Evolutionary conservation across 2,888 invertebrate genomes (phyloP), one percentile per base, ranked within the genome.

Genomic region (Trimorus sp.): DNA sequence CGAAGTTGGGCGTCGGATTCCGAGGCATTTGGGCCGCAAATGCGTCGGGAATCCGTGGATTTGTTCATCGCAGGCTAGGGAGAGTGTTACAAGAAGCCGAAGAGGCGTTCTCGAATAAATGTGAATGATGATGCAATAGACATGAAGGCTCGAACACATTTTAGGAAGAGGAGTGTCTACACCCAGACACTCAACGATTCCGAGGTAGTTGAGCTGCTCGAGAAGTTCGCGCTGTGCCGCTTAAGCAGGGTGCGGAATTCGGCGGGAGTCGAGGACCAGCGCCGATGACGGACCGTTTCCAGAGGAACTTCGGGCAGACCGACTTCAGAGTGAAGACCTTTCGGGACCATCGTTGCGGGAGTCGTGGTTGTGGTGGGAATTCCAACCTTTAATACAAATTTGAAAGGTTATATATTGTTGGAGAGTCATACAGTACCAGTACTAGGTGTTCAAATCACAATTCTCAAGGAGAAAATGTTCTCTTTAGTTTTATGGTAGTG

Each of bases 351-450:
- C n/a, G 65, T 58, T 49, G 42, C 56, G 38, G 40, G 40, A 4
- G 66, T 49, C 0, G 89, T 88, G 4, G 87, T 88, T 7, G 60
- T 40, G 3, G 73, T 62, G 0, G 96, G 96, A 87, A 96, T 92
- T 11, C 96, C 96, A 59, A 96, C 94, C 92, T 96, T 96, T 11
- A 70, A 45, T 37, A 38, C 12, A 45, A 63, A 37, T 63, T 49
- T 4, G 2, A 26, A 45, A 4, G 26, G 26, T 26, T 26, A 26
- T 26, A 26, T n/a, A 26, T 26, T 26, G 26, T 26, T 26, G 26
- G 26, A 26, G 26, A 4, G 2, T 3, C 1, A 1, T 26, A 26
- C 26, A 26, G 1, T 26, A 26, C 4, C 2, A 26, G 26, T 26
- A 4, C 26, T 26, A 4, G 4, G 4, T 26, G 26, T 26, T 3